Percentiles rank a stretch among this genome's conserved stretches.
phyloP scores from a whole-genome alignment of 1,140 invertebrate genomes.

The Drosophila virilis region DNA sequence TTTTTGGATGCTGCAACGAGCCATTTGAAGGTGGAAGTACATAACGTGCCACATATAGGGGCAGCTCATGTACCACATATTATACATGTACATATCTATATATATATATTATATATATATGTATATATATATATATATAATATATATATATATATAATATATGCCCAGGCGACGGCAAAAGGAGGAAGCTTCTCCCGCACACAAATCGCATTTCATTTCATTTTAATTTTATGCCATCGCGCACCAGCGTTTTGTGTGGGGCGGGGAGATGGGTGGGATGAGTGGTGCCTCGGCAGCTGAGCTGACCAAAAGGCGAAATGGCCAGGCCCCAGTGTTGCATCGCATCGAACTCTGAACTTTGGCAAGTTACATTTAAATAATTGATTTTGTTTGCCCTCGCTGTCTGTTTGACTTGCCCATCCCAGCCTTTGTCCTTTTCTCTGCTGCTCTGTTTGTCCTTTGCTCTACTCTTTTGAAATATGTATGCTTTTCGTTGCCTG shows the following conservation, averaged over 20 bases:
- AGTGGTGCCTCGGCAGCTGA: neutral
- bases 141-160: slow-evolving; percentile 2
- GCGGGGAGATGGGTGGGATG: too few relatives aligned
- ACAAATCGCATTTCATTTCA: slow-evolving; percentile 40
- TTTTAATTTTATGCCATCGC: slow-evolving; percentile 46
- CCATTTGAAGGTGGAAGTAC: slow-evolving; percentile 1
- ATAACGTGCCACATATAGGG: slow-evolving; percentile 4
- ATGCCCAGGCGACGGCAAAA: neutral
- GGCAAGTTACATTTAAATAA: slow-evolving; percentile 64
- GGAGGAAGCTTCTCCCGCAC: neutral
- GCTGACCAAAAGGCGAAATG: slow-evolving; percentile 15
- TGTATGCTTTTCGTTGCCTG: slow-evolving; percentile 38
- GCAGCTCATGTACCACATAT: slow-evolving; percentile 6
- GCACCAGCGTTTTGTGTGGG: neutral
- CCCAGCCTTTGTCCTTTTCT: too few relatives aligned
- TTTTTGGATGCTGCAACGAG: slow-evolving; percentile 29
- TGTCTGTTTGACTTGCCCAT: neutral
- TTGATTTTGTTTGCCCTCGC: slow-evolving; percentile 53
- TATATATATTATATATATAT: neutral
- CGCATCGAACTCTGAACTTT: slow-evolving; percentile 52
- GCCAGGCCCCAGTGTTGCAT: slow-evolving; percentile 17
- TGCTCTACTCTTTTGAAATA: slow-evolving; percentile 27
- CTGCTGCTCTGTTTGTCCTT: neutral
- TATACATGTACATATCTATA: slow-evolving; percentile 1
- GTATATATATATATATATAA: neutral